Base-by-base conservation (phyloP, 2,113 vertebrate species). In the Chiloscyllium plagiosum region DNA sequence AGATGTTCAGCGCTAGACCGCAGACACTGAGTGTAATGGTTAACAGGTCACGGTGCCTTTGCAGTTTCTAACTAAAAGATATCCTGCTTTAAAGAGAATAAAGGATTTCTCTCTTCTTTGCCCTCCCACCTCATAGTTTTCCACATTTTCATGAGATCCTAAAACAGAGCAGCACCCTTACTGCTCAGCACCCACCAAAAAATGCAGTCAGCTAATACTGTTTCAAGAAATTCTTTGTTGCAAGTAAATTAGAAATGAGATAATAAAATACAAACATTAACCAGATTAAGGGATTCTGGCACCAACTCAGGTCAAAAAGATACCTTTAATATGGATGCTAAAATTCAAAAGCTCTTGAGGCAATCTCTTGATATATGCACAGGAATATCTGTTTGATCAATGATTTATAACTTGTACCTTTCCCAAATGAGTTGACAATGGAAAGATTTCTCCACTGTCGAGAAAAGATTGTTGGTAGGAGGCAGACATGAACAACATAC, bases 371-470 rank as follows among this genome's bases (percentile, higher is more conserved):
- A 22, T 66, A 69, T 42, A 70, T 69, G 2, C 92, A 47, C 37
- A 22, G 65, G 66, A n/a, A 47, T 66, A 94, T 94, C 66, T 94
- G 92, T 94, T 94, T 94, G 69, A 94, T 94, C 92, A 94, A 94
- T 94, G 66, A 94, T 94, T 94, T 69, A 94, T 19, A 94, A 47
- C 37, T 17, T 70, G n/a, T 8, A 94, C n/a, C 33, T 94, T 61
- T 69, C 92, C 61, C 68, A 69, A 94, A 94, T 94, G 92, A 94
- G 37, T 69, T 69, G 92, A 94, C 33, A 26, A 94, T 94, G 37
- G 20, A 42, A 94, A 94, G 4, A 20, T 47, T 33, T 33, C 87
- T 61, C 52, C 26, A n/a, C 87, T 15, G 22, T 37, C 47, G 92
- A 69, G 29, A 10, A 33, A 90, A 61, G 12, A 90, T 68, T 19